Base-by-base conservation (phyloP, 2,888 invertebrate genomes). In the Chydorus sphaericus region DNA sequence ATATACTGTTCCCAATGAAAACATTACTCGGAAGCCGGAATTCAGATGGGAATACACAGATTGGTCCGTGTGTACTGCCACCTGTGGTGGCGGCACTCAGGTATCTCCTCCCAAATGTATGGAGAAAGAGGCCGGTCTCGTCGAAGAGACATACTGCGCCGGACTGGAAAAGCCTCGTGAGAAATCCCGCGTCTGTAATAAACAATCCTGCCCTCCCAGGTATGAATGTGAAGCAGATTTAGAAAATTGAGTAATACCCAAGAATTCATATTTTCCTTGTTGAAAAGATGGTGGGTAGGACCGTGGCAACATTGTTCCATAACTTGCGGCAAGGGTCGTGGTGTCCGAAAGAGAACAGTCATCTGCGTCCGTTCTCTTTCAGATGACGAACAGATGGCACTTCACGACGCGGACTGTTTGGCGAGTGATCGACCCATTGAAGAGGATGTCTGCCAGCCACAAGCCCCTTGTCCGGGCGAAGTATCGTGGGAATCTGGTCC, bases 221-320 rank as follows among this genome's bases (percentile, higher is more conserved):
- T 71, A 61, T 33, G 29, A n/a, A n/a, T n/a, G n/a, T n/a, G n/a
- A n/a, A n/a, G n/a, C n/a, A n/a, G n/a, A n/a, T n/a, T 31, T 20
- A 38, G 38, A 26, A n/a, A 55, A 11, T 33, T 33, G 8, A 33
- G 33, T 5, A 14, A n/a, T n/a, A n/a, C n/a, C n/a, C n/a, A n/a
- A n/a, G n/a, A n/a, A n/a, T n/a, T n/a, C n/a, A n/a, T n/a, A n/a
- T n/a, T n/a, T n/a, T n/a, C 20, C 16, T 3, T 20, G 39, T 39
- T 39, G 36, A 36, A n/a, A 16, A 79, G 80, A 65, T 91, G 90
- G 90, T 88, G 87, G 85, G 75, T 80, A 26, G 89, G 88, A 0
- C 80, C 83, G 0, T 92, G 91, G 91, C 84, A 85, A 65, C 78
- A 82, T 58, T 91, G 91, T 68, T 79, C 83, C 5, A 77, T 79